A percentile compares a stretch with the other conserved stretches of the same genome.
Conservation (phyloP, 2,888 invertebrate genomes). For the Frankliniella fusca region DNA sequence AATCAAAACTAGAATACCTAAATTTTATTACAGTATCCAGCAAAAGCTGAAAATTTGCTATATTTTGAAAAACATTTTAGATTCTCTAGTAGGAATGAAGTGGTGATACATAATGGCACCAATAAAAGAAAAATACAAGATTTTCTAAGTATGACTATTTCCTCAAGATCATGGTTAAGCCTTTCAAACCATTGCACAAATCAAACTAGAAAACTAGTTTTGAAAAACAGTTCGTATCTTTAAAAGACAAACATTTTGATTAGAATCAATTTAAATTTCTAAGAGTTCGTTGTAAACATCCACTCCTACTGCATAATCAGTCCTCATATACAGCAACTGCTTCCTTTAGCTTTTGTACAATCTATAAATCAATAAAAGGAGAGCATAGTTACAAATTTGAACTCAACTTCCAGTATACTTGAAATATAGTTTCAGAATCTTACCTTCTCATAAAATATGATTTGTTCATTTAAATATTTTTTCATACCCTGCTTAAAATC, state of each 20-base stretch:
- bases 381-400: too few species aligned
- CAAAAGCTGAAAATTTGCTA: too few species aligned
- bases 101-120: neutral
- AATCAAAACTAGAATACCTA: too few species aligned
- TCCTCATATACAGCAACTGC: slow-evolving; percentile 7
- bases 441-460: slow-evolving; percentile 81
- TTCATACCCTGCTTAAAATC: slow-evolving; percentile 85
- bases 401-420: neutral
- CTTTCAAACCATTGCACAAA: neutral
- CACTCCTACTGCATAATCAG: neutral
- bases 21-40: too few species aligned
- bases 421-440: neutral
- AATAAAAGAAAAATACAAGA: neutral
- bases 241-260: neutral
- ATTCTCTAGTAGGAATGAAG: too few species aligned
- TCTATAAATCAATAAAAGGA: neutral
- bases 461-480: slow-evolving; percentile 80
- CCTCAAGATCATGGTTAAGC: neutral
- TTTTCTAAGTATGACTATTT: neutral
- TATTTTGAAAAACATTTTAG: too few species aligned
- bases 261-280: neutral
- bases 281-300: neutral
- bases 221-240: neutral
- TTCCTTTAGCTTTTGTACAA: neutral
- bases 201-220: neutral